Conservation (phyloP, 2,113 vertebrate species). For the Ahaetulla prasina region DNA sequence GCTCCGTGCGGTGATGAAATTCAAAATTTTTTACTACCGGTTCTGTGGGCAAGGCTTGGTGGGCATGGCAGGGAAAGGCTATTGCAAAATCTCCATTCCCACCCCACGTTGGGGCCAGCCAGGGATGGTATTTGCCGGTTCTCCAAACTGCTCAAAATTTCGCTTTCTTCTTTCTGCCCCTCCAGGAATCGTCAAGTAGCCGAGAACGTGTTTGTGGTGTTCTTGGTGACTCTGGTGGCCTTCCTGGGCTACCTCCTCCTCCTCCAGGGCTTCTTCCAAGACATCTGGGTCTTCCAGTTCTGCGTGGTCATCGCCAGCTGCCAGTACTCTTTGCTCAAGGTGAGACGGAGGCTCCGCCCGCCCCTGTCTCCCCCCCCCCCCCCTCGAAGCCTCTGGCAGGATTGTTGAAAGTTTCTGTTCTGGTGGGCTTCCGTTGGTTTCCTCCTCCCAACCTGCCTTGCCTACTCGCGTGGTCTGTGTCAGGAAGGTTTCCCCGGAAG, state of each 20-base stretch:
- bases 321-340: slow-evolving; percentile 78
- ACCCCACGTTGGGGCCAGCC: too few relatives aligned
- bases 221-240: slow-evolving; percentile 72
- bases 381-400: background rate
- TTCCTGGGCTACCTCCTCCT: slow-evolving; percentile 75
- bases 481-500: too few relatives aligned
- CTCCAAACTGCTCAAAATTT: too few relatives aligned
- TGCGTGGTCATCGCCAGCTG: slow-evolving; percentile 78
- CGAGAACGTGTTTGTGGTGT: slow-evolving; percentile 72
- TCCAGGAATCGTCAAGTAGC: slow-evolving; percentile 66
- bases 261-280: slow-evolving; percentile 74
- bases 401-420: background rate
- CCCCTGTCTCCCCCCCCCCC: too few relatives aligned
- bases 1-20: too few relatives aligned
- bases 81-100: too few relatives aligned
- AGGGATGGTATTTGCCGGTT: too few relatives aligned
- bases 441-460: too few relatives aligned
- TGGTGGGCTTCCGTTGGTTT: background rate
- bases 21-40: too few relatives aligned
- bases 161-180: background rate
- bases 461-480: too few relatives aligned
- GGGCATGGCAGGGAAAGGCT: too few relatives aligned
- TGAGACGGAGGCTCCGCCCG: slow-evolving; percentile 12
- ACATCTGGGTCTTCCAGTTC: slow-evolving; percentile 81
- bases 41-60: too few relatives aligned